Conservation (phyloP, 2,888 invertebrate genomes). For the Melanostoma mellinum region DNA sequence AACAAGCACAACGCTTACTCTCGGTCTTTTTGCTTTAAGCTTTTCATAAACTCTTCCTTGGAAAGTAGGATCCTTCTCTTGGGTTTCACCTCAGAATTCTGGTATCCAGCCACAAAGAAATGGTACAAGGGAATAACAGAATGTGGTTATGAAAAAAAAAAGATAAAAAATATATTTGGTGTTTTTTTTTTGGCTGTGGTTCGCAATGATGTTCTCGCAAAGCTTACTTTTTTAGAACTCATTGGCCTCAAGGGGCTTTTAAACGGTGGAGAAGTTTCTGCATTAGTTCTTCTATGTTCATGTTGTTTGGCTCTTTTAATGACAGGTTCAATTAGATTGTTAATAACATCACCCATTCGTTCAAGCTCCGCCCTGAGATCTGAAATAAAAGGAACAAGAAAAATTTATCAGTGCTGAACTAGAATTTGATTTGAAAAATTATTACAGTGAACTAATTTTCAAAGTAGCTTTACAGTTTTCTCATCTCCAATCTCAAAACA, state of each 20-base stretch:
- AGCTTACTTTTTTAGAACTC: conserved; percentile 55
- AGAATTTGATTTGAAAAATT: neutral
- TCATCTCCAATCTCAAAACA: too few relatives aligned
- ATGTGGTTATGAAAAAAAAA: conserved; percentile 36
- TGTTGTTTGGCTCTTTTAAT: conserved; percentile 73
- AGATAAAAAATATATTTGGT: conserved; percentile 20
- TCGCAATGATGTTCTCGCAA: conserved; percentile 7
- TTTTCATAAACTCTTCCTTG: conserved; percentile 77
- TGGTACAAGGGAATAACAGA: neutral
- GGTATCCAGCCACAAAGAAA: conserved; percentile 29
- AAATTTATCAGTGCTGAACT: too few relatives aligned
- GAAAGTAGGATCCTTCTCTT: conserved; percentile 58
- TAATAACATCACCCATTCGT: conserved; percentile 80
- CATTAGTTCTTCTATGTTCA: conserved; percentile 23
- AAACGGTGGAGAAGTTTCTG: conserved; percentile 47
- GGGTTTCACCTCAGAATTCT: conserved; percentile 41
- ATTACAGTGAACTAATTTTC: neutral
- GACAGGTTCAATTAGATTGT: conserved; percentile 79
- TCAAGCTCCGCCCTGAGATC: conserved; percentile 76
- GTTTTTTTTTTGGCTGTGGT: conserved; percentile 32
- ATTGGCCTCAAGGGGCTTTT: conserved; percentile 59
- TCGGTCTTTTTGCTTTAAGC: conserved; percentile 78
- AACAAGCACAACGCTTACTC: conserved; percentile 71
- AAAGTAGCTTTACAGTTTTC: neutral
- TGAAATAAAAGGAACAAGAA: conserved; percentile 11